Conservation (phyloP, 1,140 invertebrate genomes). For the Triops cancriformis region DNA sequence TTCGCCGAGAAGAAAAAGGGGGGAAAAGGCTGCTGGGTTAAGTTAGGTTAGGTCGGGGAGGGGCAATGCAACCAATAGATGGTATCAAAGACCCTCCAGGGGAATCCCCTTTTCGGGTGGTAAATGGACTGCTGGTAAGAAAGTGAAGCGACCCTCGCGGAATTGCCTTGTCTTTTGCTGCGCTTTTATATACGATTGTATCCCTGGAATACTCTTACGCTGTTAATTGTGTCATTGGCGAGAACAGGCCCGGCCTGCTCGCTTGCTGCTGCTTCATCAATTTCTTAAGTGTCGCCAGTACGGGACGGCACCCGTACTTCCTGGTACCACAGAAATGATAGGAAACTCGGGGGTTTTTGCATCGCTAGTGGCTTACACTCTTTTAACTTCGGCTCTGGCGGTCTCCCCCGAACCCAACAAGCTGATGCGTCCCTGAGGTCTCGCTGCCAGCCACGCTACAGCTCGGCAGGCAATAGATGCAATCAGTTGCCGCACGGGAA, state of each 20-base stretch:
- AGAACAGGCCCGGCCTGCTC: background rate
- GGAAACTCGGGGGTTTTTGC: background rate
- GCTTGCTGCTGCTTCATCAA: background rate
- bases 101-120: background rate
- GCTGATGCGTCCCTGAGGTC: constrained; percentile 8
- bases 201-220: background rate
- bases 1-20: background rate
- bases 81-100: background rate
- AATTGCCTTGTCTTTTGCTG: background rate
- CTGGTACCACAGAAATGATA: background rate
- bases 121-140: background rate
- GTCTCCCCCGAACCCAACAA: background rate
- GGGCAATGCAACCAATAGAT: background rate
- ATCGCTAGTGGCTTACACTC: background rate
- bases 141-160: background rate
- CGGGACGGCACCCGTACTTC: background rate
- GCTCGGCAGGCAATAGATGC: background rate
- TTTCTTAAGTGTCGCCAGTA: no score
- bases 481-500: constrained; percentile 4
- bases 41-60: background rate
- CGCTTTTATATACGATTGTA: constrained; percentile 2
- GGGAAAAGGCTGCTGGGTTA: background rate
- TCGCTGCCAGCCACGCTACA: background rate
- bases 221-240: background rate
- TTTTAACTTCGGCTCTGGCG: background rate